Percentiles rank a stretch among this genome's conserved stretches.
Conservation (phyloP, 2,113 vertebrate species). For the Corythoichthys intestinalis region DNA sequence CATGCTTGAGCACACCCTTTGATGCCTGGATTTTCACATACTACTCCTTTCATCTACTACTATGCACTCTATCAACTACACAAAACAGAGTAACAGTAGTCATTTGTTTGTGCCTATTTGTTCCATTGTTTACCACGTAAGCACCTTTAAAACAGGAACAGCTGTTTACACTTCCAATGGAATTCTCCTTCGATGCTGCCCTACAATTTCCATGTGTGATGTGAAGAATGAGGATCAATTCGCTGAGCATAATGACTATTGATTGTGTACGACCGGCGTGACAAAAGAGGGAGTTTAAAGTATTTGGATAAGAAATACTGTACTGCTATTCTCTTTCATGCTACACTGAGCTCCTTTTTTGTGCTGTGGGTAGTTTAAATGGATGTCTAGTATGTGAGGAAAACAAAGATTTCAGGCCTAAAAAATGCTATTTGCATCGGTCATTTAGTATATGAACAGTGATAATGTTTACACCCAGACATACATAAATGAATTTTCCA, state of each 20-base stretch:
- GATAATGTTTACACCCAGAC: no score
- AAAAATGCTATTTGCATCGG: slow-evolving; percentile 16
- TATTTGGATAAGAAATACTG: slow-evolving; percentile 56
- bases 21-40: neutral
- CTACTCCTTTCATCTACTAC: neutral
- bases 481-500: no score
- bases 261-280: slow-evolving; percentile 53
- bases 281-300: slow-evolving; percentile 50
- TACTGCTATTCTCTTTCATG: slow-evolving; percentile 51
- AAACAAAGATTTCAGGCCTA: slow-evolving; percentile 1
- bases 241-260: slow-evolving; percentile 65
- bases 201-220: slow-evolving; percentile 48
- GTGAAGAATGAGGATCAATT: slow-evolving; percentile 62
- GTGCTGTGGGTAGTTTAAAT: slow-evolving; percentile 9
- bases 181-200: slow-evolving; percentile 2
- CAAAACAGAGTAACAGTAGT: neutral
- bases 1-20: neutral
- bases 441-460: no score
- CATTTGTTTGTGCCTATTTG: neutral
- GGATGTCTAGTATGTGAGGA: neutral
- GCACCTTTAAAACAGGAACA: neutral
- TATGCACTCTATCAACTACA: neutral
- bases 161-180: slow-evolving; percentile 25
- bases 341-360: slow-evolving; percentile 25
- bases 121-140: neutral